Conservation (phyloP, 2,113 vertebrate genomes). For the Solea senegalensis region DNA sequence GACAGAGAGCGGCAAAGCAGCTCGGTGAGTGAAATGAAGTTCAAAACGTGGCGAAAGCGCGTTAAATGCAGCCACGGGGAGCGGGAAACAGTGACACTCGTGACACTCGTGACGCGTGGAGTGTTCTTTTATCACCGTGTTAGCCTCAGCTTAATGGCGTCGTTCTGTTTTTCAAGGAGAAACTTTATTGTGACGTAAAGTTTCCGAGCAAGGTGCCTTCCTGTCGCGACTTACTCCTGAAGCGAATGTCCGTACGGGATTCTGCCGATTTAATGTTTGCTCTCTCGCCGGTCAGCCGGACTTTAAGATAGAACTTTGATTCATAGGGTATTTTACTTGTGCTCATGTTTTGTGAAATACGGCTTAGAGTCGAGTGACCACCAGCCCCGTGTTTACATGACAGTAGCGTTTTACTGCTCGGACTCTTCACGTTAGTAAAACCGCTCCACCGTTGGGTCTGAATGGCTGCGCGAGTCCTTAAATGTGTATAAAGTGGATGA, state of each 20-base stretch:
- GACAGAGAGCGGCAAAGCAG: not conserved
- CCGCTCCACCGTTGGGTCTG: too few species aligned
- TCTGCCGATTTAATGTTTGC: not conserved
- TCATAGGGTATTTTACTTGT: not conserved
- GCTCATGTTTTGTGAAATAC: too few species aligned
- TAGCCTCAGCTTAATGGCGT: not conserved
- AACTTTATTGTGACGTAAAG: constrained; percentile 26
- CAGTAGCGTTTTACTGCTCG: too few species aligned
- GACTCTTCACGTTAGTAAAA: too few species aligned
- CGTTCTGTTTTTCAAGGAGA: not conserved
- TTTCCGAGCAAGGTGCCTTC: constrained; percentile 40
- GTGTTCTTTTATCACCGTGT: not conserved
- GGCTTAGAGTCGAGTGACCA: too few species aligned
- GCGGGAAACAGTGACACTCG: not conserved
- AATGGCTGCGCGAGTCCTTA: too few species aligned
- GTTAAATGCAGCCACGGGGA: not conserved
- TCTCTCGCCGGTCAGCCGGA: fast-evolving
- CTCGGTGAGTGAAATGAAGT: not conserved
- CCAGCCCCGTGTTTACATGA: too few species aligned
- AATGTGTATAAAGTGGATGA: too few species aligned
- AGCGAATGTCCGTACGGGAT: not conserved
- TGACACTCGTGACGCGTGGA: too few species aligned
- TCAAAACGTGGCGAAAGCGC: not conserved
- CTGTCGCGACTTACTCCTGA: too few species aligned
- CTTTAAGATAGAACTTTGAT: fast-evolving